Evolutionary conservation across 2,113 vertebrate genomes (phyloP), one percentile per base, ranked within the genome.

Genomic region (Malurus cyaneus): DNA sequence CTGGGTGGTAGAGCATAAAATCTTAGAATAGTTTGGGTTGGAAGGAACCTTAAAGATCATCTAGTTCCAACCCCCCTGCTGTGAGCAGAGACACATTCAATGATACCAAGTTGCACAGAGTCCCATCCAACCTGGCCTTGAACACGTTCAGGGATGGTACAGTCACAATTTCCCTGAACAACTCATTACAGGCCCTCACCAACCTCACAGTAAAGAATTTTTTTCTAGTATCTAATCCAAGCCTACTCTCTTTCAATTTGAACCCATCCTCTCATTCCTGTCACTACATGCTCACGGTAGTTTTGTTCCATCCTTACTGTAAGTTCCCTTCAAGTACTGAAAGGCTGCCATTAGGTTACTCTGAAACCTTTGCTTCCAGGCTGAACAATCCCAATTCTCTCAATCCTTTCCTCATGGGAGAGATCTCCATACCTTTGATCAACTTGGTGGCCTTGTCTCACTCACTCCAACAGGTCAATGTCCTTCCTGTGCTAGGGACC

Each of bases 261-360:
- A 73, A 52, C 9, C 21, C 18, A 19, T 39, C 44, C 5, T 12
- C 18, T 12, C 10, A 28, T 23, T 12, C 18, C 44, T 34, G 17
- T 21, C 36, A 18, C 26, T 52, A 34, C 23, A n/a, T 13, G 10
- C 23, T 52, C 1, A 0, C 13, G 19, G 39, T 73, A 59, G 36
- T 20, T 57, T 74, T 59, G 36, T 8, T 9, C 5, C 12, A 26
- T 28, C 20, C 36, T 65, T 50, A 36, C 34, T 1, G 0, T 25
- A 64, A 56, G 9, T 15, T 80, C 12, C 14, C 11, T 50, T 72
- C 25, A 65, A 3, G 12, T 72, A 44, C 36, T 36, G 50, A 64
- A 88, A 65, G 8, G 26, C 10, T 64, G 23, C 6, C 32, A 44
- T 73, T 50, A 57, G 16, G 24, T n/a, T 61, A 69, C 11, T 24